A percentile compares a stretch with the other conserved stretches of the same genome.
Evolutionary conservation across 2,888 invertebrate species (phyloP).

Genomic region (Muschampia plurimacula): DNA sequence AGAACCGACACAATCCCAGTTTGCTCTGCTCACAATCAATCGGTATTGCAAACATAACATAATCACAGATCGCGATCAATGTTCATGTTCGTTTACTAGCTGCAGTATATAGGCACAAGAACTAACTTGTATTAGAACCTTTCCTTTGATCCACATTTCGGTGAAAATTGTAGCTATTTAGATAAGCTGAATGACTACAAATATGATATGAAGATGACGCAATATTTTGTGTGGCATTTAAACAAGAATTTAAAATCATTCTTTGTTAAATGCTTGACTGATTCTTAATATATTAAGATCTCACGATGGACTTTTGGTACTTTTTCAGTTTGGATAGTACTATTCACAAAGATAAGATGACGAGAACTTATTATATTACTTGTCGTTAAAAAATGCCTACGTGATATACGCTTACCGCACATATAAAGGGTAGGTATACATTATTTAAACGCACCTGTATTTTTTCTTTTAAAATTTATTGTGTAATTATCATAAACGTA

Average conservation of each 20-base stretch:
- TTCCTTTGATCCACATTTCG: background rate
- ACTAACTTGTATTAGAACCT: background rate
- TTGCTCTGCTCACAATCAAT: constrained; percentile 11
- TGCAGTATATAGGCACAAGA: background rate
- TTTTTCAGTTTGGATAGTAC: too few species aligned
- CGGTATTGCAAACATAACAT: background rate
- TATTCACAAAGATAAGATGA: too few species aligned
- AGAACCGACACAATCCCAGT: constrained; percentile 3
- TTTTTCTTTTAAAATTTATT: background rate
- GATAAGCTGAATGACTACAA: too few species aligned
- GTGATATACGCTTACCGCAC: too few species aligned
- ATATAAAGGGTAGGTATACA: too few species aligned
- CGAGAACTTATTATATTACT: too few species aligned
- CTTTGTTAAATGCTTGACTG: too few species aligned
- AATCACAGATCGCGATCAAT: constrained; percentile 8
- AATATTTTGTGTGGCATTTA: background rate
- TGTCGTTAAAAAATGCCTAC: too few species aligned
- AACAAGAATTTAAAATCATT: too few species aligned
- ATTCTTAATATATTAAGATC: too few species aligned
- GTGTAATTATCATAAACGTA: background rate
- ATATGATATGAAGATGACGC: too few species aligned
- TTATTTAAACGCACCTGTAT: background rate
- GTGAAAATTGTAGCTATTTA: background rate
- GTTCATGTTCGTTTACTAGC: background rate
- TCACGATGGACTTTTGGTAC: too few species aligned